Conservation (phyloP, 2,113 vertebrate genomes). For the Propithecus coquereli region DNA sequence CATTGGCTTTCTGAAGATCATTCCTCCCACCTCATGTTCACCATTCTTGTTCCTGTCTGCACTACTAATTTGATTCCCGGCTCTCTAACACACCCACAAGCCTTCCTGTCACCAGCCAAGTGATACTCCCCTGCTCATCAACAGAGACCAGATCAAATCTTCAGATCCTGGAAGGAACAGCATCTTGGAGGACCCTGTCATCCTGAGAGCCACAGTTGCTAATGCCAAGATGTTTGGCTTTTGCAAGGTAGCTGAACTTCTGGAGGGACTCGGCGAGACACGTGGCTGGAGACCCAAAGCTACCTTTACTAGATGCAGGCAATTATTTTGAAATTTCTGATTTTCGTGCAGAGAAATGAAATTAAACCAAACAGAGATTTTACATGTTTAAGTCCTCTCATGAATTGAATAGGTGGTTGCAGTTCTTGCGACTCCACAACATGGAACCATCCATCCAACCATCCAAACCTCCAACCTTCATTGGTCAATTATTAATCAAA, state of each 20-base stretch:
- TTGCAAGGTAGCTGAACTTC: background rate
- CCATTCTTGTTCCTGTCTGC: fast-evolving
- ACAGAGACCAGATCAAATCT: background rate
- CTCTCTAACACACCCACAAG: fast-evolving
- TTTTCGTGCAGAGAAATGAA: background rate
- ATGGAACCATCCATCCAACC: background rate
- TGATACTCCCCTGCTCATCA: background rate
- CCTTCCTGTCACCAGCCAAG: fast-evolving
- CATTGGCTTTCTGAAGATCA: background rate
- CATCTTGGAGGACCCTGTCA: no score
- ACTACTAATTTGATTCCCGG: background rate
- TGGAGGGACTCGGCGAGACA: background rate
- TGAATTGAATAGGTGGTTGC: background rate
- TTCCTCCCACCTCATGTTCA: no score
- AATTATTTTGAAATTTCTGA: background rate
- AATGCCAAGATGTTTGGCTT: background rate
- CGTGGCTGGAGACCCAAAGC: background rate
- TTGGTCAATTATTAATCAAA: background rate
- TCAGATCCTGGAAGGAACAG: background rate
- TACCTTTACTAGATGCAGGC: background rate
- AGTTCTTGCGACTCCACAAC: background rate
- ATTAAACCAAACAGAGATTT: background rate
- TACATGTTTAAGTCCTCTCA: background rate
- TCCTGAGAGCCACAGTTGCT: background rate
- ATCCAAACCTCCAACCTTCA: fast-evolving